phyloP scores from a whole-genome alignment of 2,888 invertebrate genomes.

The Volucella bombylans region DNA sequence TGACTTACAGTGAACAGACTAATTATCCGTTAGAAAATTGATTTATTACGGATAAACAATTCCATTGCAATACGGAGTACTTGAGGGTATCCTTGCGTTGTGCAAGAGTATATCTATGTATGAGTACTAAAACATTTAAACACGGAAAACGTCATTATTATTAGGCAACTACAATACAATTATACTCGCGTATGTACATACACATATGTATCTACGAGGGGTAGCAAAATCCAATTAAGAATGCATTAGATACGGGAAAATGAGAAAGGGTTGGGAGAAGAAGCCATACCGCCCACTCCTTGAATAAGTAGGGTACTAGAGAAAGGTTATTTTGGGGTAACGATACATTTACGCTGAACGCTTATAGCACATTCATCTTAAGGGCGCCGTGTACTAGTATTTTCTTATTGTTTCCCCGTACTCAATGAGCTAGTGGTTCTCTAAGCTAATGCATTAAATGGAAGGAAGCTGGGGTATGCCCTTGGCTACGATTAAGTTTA shows the following conservation, averaged over 20 bases:
- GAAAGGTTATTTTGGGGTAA: conserved; percentile 54
- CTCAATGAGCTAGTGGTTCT: background rate
- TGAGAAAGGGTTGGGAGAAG: conserved; percentile 14
- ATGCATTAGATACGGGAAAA: conserved; percentile 56
- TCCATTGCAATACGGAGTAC: conserved; percentile 42
- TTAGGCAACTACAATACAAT: conserved; percentile 5
- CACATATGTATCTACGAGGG: conserved; percentile 9
- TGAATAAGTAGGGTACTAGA: background rate
- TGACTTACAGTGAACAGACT: conserved; percentile 28
- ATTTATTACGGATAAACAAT: conserved; percentile 66
- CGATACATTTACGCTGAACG: conserved; percentile 62
- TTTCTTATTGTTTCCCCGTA: conserved; percentile 18
- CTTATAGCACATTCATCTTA: conserved; percentile 62
- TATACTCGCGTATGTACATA: conserved; percentile 12
- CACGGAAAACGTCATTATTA: conserved; percentile 38
- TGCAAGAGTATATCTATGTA: background rate
- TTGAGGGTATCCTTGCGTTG: conserved; percentile 38
- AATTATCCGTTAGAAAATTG: conserved; percentile 69
- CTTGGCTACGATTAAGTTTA: conserved; percentile 23
- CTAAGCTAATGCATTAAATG: background rate
- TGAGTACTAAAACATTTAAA: background rate
- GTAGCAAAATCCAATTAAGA: conserved; percentile 66
- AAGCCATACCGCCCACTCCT: conserved; percentile 3
- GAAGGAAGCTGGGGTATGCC: conserved; percentile 10
- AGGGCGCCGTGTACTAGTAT: conserved; percentile 27